phyloP scores from a whole-genome alignment of 2,797 vertebrate species.

The Microctenopoma stevenorrisi region DNA sequence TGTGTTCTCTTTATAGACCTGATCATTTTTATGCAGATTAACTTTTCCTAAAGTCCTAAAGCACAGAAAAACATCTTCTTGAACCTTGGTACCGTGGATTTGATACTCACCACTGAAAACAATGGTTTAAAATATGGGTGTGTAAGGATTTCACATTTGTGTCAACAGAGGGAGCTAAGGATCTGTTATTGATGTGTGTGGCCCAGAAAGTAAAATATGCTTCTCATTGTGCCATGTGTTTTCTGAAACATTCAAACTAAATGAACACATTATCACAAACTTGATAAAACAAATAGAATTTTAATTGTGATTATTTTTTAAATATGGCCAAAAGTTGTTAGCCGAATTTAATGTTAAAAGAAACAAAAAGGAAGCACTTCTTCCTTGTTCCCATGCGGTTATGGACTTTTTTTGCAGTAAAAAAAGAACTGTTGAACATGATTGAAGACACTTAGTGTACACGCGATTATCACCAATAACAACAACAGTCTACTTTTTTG shows the following conservation, averaged over 20 bases:
- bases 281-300: neutral
- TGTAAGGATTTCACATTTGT: constrained; percentile 13
- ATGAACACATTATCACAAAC: neutral
- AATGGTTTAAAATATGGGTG: neutral
- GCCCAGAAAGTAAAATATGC: neutral
- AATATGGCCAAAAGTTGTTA: neutral
- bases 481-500: constrained; percentile 2
- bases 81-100: neutral
- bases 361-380: neutral
- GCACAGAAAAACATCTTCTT: neutral
- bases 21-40: neutral
- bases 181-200: neutral
- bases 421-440: neutral
- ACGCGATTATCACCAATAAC: neutral
- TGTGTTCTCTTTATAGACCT: neutral
- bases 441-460: neutral
- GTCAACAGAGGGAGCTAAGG: constrained; percentile 61
- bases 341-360: neutral
- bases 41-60: neutral
- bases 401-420: neutral
- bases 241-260: constrained; percentile 6
- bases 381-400: neutral
- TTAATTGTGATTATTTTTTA: neutral
- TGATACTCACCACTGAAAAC: neutral
- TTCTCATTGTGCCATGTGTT: neutral